These are phyloP conservation scores for Corythaixoides concolor DNA, from an alignment of 2,113 vertebrate species.

Conservation along the genomic window DNA sequence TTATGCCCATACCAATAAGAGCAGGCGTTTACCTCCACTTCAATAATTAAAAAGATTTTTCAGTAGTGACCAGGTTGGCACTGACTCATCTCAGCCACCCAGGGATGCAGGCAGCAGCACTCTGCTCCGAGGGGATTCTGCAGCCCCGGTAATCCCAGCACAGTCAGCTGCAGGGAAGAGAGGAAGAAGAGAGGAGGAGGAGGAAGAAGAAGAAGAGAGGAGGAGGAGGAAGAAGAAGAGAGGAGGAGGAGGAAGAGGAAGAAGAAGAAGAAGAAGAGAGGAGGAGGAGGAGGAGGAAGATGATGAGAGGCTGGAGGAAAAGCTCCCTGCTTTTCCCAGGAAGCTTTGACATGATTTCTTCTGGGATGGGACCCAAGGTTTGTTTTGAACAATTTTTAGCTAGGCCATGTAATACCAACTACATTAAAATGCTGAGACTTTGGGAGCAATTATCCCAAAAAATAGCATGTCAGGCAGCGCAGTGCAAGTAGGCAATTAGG, in stretches of 20 bases:
- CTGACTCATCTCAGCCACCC: neutral
- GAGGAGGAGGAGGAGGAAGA: neutral
- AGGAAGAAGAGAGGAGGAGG: neutral
- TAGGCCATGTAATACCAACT: neutral
- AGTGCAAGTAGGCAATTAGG: slow-evolving; percentile 20
- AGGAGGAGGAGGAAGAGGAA: too few relatives aligned
- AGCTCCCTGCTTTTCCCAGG: neutral
- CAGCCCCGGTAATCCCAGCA: neutral
- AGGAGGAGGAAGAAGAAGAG: neutral
- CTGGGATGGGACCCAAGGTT: neutral
- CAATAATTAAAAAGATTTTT: slow-evolving; percentile 68
- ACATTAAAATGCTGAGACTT: slow-evolving; percentile 28
- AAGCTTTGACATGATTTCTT: neutral
- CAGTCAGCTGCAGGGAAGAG: neutral
- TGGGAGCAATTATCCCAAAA: slow-evolving; percentile 57
- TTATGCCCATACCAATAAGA: slow-evolving; percentile 56
- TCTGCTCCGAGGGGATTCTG: neutral
- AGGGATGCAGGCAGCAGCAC: neutral
- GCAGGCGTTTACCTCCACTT: slow-evolving; percentile 37
- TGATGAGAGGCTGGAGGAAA: neutral
- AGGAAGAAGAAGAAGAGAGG: neutral
- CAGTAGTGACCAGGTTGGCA: slow-evolving; percentile 52
- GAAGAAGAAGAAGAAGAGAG: neutral
- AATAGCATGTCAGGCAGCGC: neutral
- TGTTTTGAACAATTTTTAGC: neutral